Base-by-base conservation (phyloP, 2,888 invertebrate genomes). In the Drosophila lutescens region DNA sequence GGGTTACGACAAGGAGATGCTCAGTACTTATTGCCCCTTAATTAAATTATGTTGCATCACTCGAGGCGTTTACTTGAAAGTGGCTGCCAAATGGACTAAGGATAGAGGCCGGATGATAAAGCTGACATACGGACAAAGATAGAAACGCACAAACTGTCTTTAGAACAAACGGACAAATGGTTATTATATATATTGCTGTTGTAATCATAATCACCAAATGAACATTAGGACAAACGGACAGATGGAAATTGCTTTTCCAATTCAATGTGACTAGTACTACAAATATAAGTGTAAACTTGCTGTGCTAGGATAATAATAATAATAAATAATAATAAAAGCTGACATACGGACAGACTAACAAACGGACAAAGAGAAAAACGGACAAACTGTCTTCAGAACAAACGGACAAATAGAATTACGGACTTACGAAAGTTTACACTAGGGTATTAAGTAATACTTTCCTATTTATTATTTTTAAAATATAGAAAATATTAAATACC, bases 1-100 rank as follows among this genome's bases (percentile, higher is more conserved):
- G 15, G 5, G 9, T 34, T 54, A n/a, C 55, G 58, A 59, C 56
- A 55, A 55, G 38, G 20, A 15, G 30, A 17, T 59, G 17, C 58
- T 13, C 32, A 12, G 55, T 59, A 51, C 53, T 40, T 38, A 51
- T n/a, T 51, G 7, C 7, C 10, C 13, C 10, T 12, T 30, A 54
- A n/a, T 30, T 30, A 17, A 51, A 53, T 38, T 30, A 26, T 38
- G 26, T 20, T 30, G n/a, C 17, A 20, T 26, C 49, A 26, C 7
- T 26, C 8, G 10, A 17, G 47, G 47, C 47, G 47, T 17, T 32
- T 32, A 6, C 30, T 3, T 5, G 10, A n/a, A 30, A 17, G 7
- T 32, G 47, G 10, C 32, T 12, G 30, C 12, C 17, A 32, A 30
- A 15, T 26, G 26, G 4, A 5, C 26, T 26, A 12, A 2, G 17